Conservation (phyloP, 2,797 vertebrate genomes). For the Myripristis murdjan region DNA sequence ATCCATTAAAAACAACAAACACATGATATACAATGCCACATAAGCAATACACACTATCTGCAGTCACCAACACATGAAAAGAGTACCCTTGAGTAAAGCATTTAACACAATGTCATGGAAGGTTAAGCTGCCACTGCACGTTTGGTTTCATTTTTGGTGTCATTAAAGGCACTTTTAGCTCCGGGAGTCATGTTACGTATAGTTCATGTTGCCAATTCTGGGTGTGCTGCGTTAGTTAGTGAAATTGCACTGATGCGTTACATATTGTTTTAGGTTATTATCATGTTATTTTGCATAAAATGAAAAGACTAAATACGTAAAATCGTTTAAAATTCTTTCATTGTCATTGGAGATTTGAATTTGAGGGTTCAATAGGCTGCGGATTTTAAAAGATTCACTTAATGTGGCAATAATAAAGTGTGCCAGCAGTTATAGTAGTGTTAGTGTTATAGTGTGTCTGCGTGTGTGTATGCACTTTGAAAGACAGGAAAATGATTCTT, state of each 20-base stretch:
- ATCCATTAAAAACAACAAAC: conserved; percentile 19
- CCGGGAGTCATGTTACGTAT: conserved; percentile 33
- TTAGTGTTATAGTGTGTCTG: neutral
- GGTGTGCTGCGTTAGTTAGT: conserved; percentile 6
- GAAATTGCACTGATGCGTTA: too few species aligned
- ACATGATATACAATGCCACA: conserved; percentile 19
- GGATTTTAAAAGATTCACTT: too few species aligned
- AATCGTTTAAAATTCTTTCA: too few species aligned
- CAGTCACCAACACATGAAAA: conserved; percentile 36
- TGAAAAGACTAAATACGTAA: neutral
- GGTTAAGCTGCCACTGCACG: conserved; percentile 25
- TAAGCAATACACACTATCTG: conserved; percentile 30
- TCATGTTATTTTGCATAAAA: neutral
- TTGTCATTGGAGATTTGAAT: too few species aligned
- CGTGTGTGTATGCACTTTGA: conserved; percentile 5
- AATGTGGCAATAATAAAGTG: too few species aligned
- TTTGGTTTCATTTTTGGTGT: conserved; percentile 40
- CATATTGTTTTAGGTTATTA: too few species aligned
- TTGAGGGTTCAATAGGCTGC: too few species aligned
- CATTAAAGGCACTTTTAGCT: conserved; percentile 45
- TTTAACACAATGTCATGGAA: conserved; percentile 40
- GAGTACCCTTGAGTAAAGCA: conserved; percentile 35
- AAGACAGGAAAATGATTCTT: neutral
- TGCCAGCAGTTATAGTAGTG: neutral
- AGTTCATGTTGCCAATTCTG: conserved; percentile 15